Evolutionary conservation across 2,797 vertebrate species (phyloP).

Genomic region (Poecilia wingei): DNA sequence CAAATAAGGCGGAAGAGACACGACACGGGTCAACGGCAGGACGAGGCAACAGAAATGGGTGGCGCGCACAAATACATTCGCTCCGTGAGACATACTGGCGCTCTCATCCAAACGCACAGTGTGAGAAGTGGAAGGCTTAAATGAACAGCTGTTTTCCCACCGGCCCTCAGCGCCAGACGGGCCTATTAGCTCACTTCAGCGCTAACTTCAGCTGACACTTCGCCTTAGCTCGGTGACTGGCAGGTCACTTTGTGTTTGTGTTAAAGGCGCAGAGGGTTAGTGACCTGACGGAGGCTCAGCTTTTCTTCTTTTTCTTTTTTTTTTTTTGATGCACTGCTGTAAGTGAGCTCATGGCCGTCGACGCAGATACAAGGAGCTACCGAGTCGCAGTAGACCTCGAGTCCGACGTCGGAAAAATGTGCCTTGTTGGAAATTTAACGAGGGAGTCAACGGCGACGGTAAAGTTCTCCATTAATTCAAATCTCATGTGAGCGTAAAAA

Average conservation of each 20-base stretch:
- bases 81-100: slow-evolving; percentile 8
- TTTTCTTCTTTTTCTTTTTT: slow-evolving; percentile 20
- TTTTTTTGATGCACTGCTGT: slow-evolving; percentile 17
- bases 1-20: slow-evolving; percentile 58
- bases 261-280: slow-evolving; percentile 53
- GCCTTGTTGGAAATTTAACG: slow-evolving; percentile 8
- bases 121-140: slow-evolving; percentile 45
- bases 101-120: slow-evolving; percentile 16
- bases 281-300: slow-evolving; percentile 50
- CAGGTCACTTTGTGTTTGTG: slow-evolving; percentile 55
- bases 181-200: slow-evolving; percentile 65
- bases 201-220: slow-evolving; percentile 71
- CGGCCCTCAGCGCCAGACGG: slow-evolving; percentile 52
- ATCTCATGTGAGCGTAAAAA: neutral
- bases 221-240: slow-evolving; percentile 61
- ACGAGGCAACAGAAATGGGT: slow-evolving; percentile 46
- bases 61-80: slow-evolving; percentile 10
- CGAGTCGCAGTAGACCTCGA: slow-evolving; percentile 3
- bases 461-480: neutral
- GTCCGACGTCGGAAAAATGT: slow-evolving; percentile 22
- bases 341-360: slow-evolving; percentile 23
- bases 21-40: slow-evolving; percentile 55
- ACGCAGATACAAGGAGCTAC: slow-evolving; percentile 10
- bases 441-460: neutral
- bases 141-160: slow-evolving; percentile 64